Percentiles rank a stretch among this genome's conserved stretches.
Evolutionary conservation across 2,113 vertebrate species (phyloP).

Genomic region (Serilophus lunatus): DNA sequence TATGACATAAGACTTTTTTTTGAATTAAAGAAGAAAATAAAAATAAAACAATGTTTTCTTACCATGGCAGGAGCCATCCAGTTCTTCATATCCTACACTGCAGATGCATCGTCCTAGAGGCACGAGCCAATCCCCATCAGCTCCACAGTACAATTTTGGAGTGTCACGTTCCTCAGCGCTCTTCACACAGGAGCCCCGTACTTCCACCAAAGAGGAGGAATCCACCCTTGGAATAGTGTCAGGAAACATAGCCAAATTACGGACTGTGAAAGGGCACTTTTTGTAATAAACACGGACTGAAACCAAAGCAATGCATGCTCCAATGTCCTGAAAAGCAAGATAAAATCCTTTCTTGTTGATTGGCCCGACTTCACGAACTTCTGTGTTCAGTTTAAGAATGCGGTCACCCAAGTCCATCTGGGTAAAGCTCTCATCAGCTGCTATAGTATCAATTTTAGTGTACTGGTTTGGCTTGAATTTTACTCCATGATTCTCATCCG

Average conservation of each 20-base stretch:
- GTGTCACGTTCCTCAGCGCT: slow-evolving; percentile 92
- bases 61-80: slow-evolving; percentile 88
- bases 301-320: slow-evolving; percentile 92
- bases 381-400: slow-evolving; percentile 94
- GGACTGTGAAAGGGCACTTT: slow-evolving; percentile 91
- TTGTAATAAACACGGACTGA: slow-evolving; percentile 94
- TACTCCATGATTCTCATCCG: slow-evolving; percentile 85
- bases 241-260: slow-evolving; percentile 91
- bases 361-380: slow-evolving; percentile 92
- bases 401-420: slow-evolving; percentile 97
- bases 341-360: slow-evolving; percentile 91
- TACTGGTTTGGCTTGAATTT: slow-evolving; percentile 89
- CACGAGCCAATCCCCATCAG: slow-evolving; percentile 95
- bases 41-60: slow-evolving; percentile 38
- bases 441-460: slow-evolving; percentile 94
- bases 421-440: slow-evolving; percentile 95
- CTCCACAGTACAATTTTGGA: slow-evolving; percentile 94
- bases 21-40: fast-evolving
- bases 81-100: slow-evolving; percentile 89
- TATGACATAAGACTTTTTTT: neutral
- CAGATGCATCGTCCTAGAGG: slow-evolving; percentile 92
- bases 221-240: slow-evolving; percentile 94
- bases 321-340: slow-evolving; percentile 94
- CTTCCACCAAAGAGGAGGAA: slow-evolving; percentile 94
- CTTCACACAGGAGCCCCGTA: slow-evolving; percentile 90